These are phyloP conservation scores for Varroa destructor DNA, from an alignment of 1,140 invertebrate species.

Conservation along the genomic window DNA sequence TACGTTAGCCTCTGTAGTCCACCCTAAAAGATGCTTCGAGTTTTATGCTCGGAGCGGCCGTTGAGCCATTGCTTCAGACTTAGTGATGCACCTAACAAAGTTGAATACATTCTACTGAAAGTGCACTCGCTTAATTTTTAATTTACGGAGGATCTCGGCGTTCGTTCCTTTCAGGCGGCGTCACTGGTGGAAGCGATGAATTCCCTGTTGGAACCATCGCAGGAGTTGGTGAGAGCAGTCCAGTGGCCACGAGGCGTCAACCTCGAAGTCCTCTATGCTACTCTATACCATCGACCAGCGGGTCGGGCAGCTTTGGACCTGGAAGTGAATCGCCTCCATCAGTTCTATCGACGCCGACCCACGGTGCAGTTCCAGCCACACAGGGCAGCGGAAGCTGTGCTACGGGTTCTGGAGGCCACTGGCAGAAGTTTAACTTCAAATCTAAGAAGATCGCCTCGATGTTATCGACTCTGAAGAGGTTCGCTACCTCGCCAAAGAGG, in stretches of 20 bases:
- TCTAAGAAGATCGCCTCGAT: conserved; percentile 26
- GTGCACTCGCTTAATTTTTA: too few species aligned
- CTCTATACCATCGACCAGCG: neutral
- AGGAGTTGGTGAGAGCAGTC: conserved; percentile 9
- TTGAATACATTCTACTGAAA: too few species aligned
- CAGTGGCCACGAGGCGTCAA: conserved; percentile 5
- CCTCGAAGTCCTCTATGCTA: conserved; percentile 24
- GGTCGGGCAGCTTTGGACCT: too few species aligned
- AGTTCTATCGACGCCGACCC: neutral
- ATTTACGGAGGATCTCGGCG: too few species aligned
- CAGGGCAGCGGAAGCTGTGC: neutral
- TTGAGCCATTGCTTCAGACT: too few species aligned
- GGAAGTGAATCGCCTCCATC: conserved; percentile 21
- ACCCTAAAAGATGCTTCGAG: too few species aligned
- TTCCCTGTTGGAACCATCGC: neutral
- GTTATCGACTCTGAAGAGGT: conserved; percentile 17
- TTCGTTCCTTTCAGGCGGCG: too few species aligned
- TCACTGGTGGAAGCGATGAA: conserved; percentile 3
- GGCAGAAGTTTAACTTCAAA: conserved; percentile 27
- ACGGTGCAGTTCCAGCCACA: neutral
- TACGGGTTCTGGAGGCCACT: neutral
- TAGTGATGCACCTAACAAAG: too few species aligned
- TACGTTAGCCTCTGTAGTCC: too few species aligned
- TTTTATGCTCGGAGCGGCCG: too few species aligned
- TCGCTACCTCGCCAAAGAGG: conserved; percentile 12